Conservation (phyloP, 2,888 invertebrate genomes). For the Sarcophaga carnaria region DNA sequence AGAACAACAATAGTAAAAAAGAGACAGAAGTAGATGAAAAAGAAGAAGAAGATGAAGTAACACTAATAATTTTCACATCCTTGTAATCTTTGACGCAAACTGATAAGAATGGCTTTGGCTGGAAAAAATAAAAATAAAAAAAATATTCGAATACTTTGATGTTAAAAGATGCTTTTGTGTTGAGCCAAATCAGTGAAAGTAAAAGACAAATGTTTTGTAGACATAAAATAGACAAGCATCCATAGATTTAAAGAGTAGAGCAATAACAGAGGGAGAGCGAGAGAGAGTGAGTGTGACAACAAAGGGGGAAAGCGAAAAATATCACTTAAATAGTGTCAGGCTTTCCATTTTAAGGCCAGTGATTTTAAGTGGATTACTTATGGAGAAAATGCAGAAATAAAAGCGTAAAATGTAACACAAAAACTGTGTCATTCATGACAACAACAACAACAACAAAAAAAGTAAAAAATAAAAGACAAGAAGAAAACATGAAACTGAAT, state of each 20-base stretch:
- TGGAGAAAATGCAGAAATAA: not conserved
- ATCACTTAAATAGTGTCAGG: conserved; percentile 38
- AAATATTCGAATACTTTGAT: not conserved
- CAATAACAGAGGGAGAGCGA: not conserved
- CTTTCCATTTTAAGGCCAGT: conserved; percentile 8
- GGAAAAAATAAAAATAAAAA: too few species aligned
- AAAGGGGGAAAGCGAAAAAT: not conserved
- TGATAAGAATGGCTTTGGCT: conserved; percentile 17
- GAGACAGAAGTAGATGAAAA: not conserved
- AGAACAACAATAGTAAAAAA: not conserved
- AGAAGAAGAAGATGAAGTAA: too few species aligned
- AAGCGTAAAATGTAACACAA: not conserved
- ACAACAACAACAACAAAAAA: too few species aligned
- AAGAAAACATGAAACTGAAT: not conserved
- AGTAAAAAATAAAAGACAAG: too few species aligned
- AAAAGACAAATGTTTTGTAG: not conserved
- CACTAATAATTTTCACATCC: conserved; percentile 28
- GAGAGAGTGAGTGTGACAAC: too few species aligned
- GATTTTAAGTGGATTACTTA: conserved; percentile 26
- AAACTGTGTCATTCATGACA: conserved; percentile 13
- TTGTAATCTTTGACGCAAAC: conserved; percentile 4
- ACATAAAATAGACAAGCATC: conserved; percentile 2
- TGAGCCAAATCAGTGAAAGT: not conserved
- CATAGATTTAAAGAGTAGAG: conserved; percentile 20
- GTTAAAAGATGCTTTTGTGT: not conserved